phyloP scores from a whole-genome alignment of 2,797 vertebrate genomes.

The Pempheris klunzingeri region DNA sequence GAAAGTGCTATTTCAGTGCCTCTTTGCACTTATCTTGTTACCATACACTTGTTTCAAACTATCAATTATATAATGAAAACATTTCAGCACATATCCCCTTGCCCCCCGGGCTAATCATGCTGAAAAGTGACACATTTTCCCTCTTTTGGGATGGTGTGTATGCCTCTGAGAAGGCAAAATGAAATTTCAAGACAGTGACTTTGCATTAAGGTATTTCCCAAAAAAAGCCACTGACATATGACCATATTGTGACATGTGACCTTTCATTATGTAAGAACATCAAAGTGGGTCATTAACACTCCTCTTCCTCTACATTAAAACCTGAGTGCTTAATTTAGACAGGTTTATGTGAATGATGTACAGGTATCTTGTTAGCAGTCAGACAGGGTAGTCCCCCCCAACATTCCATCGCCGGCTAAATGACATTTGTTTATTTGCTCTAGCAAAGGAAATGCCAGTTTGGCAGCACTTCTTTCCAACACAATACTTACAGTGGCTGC shows the following conservation, averaged over 20 bases:
- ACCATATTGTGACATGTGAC: background rate
- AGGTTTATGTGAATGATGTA: accelerated
- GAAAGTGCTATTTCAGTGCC: background rate
- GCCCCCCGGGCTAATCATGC: too few relatives aligned
- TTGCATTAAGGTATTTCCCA: background rate
- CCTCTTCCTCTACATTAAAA: constrained; percentile 6
- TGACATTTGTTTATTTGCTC: background rate
- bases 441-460: background rate
- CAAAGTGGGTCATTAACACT: background rate
- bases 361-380: background rate
- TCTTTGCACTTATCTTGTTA: background rate
- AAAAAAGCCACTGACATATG: background rate
- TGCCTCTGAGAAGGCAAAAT: background rate
- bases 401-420: background rate
- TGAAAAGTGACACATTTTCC: background rate
- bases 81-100: background rate
- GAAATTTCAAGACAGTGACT: background rate
- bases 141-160: background rate
- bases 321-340: background rate
- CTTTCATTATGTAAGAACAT: background rate
- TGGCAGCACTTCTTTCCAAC: background rate
- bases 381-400: constrained; percentile 24
- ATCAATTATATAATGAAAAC: background rate
- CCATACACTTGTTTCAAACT: background rate
- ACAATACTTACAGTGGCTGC: background rate